phyloP scores from a whole-genome alignment of 2,888 invertebrate species.

The Microctonus aethiopoides region DNA sequence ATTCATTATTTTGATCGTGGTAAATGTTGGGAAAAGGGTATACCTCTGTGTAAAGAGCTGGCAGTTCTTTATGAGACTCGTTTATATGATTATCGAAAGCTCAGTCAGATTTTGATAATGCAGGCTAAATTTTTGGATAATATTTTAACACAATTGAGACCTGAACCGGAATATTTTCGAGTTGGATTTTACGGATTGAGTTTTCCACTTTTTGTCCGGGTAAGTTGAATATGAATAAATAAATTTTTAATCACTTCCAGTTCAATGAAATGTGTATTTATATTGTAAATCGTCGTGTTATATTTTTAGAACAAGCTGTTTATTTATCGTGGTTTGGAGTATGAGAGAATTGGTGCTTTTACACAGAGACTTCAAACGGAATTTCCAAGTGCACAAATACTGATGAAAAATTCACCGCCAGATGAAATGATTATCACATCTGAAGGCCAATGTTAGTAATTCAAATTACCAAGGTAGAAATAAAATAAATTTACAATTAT shows the following conservation, averaged over 20 bases:
- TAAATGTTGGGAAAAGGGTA: slow-evolving; percentile 97
- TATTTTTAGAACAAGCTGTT: slow-evolving; percentile 87
- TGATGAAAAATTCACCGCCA: slow-evolving; percentile 92
- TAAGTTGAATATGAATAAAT: slow-evolving; percentile 67
- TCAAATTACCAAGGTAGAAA: neutral
- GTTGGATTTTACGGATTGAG: slow-evolving; percentile 95
- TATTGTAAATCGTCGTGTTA: slow-evolving; percentile 22
- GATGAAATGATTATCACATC: slow-evolving; percentile 88
- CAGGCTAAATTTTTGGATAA: slow-evolving; percentile 94
- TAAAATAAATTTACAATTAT: neutral
- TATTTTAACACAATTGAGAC: slow-evolving; percentile 86
- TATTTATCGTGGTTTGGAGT: slow-evolving; percentile 94
- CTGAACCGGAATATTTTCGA: slow-evolving; percentile 94
- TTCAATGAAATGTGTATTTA: slow-evolving; percentile 4
- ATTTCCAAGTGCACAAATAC: slow-evolving; percentile 93
- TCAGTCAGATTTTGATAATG: slow-evolving; percentile 84
- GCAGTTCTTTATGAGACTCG: slow-evolving; percentile 87
- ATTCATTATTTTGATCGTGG: slow-evolving; percentile 94
- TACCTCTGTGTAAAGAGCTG: slow-evolving; percentile 90
- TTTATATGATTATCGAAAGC: slow-evolving; percentile 87
- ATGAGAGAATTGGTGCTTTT: slow-evolving; percentile 94
- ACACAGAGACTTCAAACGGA: slow-evolving; percentile 92
- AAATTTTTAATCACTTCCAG: neutral
- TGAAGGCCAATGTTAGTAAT: slow-evolving; percentile 80
- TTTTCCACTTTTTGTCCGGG: slow-evolving; percentile 93